Evolutionary conservation across 2,113 vertebrate species (phyloP), one percentile per base, ranked within the genome.

Genomic region (Aphelocoma coerulescens): DNA sequence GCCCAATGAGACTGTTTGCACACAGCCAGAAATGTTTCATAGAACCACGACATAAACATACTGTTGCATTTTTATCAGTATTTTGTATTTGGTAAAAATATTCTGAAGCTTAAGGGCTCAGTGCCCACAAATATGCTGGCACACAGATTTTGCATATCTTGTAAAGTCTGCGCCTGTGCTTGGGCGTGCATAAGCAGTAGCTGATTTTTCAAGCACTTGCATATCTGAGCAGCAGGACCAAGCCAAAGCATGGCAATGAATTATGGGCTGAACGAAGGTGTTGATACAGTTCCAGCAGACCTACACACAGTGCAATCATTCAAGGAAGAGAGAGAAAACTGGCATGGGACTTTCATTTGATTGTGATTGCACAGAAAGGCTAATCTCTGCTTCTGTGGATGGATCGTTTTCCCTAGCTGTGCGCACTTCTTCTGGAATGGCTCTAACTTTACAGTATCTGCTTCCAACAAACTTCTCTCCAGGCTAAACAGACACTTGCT

Each of bases 401-500:
- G 74, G 85, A 94, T 91, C 28, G 1, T 71, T 89, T 95, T 89
- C 74, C 30, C 4, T 39, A 91, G 74, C 74, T 82, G 62, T 16
- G 41, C 57, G 46, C 26, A 15, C 15, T 66, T 67, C 76, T 85
- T 90, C 87, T 75, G 74, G 82, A 95, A 93, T 15, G 65, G 78
- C 51, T 95, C 82, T 93, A 94, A 88, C 81, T 95, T 94, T 77
- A 88, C 91, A 81, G 80, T 76, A 92, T 97, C 89, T 95, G 85
- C 80, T 94, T 95, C 83, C 88, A 97, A 91, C 77, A 89, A 81
- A 96, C 91, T 93, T 84, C 89, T 96, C 97, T 95, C 88, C 92
- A 94, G 97, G 95, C 96, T 57, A 97, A 95, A 97, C 51, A 96
- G 91, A 94, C 87, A 91, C 95, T 97, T 89, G 85, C 89, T 96